Evolutionary conservation across 2,113 vertebrate species (phyloP), one percentile per base, ranked within the genome.

Genomic region (Cyprinodon variegatus): DNA sequence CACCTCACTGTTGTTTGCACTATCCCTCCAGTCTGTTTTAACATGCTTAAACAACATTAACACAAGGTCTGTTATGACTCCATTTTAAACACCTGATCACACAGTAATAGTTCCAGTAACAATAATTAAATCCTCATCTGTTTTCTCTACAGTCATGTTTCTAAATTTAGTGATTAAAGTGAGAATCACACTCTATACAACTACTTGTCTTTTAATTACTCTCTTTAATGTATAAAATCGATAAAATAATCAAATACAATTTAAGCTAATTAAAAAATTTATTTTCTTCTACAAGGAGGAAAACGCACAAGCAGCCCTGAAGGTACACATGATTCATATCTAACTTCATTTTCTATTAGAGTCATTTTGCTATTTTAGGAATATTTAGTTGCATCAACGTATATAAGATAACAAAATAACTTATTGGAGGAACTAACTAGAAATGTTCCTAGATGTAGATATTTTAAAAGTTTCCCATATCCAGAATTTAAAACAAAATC

Each of bases 291-390:
- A 29, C 29, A 61, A 70, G 75, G 68, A 22, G 14, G 13, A 0
- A 0, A 22, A 22, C 3, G 6, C 15, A 46, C 10, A 4, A 10
- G 12, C 4, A 14, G 0, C 14, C 2, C 4, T 74, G 38, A 65
- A 8, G 68, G 75, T 65, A 77, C 1, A 8, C 0, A 2, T 43
- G 11, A 43, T 22, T 22, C 11, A 65, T 43, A 11, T 22, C 4
- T n/a, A 3, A 7, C 12, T 4, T n/a, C 10, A 3, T 12, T 22
- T 43, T 29, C 50, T 53, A 9, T 53, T 53, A 20, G 15, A 20
- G 50, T 53, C 4, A 53, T 8, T 45, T 65, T 4, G 13, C 7
- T 38, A 43, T 29, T 29, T 1, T 2, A 61, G 3, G 12, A 4
- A 6, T 5, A 7, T 29, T 12, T 36, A 11, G 20, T 0, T 36